These are phyloP conservation scores for Lydus trimaculatus DNA, from an alignment of 2,888 invertebrate species.

Conservation along the genomic window DNA sequence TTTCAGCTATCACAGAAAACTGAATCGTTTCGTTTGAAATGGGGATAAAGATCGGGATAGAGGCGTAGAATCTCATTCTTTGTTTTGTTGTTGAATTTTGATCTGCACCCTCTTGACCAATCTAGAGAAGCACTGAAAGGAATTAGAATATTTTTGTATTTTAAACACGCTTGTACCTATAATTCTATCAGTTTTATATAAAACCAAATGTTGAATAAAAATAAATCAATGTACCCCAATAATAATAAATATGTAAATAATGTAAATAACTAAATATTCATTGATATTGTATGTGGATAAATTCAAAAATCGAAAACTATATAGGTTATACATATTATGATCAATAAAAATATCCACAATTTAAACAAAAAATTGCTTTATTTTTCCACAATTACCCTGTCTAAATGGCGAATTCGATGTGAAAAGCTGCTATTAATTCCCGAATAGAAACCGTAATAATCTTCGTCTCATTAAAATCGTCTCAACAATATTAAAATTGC, in stretches of 20 bases:
- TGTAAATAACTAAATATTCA: slow-evolving; percentile 46
- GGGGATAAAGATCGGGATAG: neutral
- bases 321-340: slow-evolving; percentile 22
- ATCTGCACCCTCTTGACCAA: slow-evolving; percentile 51
- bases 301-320: slow-evolving; percentile 19
- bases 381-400: neutral
- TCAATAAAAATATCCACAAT: slow-evolving; percentile 24
- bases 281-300: slow-evolving; percentile 45
- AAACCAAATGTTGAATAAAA: slow-evolving; percentile 32
- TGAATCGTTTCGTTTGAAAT: too few species aligned
- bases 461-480: neutral
- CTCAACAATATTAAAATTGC: slow-evolving; percentile 1
- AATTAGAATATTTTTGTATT: slow-evolving; percentile 52
- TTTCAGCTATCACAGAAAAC: too few species aligned
- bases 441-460: neutral
- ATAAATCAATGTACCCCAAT: slow-evolving; percentile 37
- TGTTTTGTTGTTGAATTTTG: neutral
- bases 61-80: neutral
- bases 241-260: slow-evolving; percentile 39
- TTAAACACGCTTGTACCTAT: slow-evolving; percentile 48
- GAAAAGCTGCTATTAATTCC: neutral
- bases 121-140: slow-evolving; percentile 48
- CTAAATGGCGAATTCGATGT: neutral
- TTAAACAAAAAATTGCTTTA: neutral
- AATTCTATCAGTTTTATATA: slow-evolving; percentile 43